Conservation (phyloP, 2,113 vertebrate species). For the Cyprinus carpio region DNA sequence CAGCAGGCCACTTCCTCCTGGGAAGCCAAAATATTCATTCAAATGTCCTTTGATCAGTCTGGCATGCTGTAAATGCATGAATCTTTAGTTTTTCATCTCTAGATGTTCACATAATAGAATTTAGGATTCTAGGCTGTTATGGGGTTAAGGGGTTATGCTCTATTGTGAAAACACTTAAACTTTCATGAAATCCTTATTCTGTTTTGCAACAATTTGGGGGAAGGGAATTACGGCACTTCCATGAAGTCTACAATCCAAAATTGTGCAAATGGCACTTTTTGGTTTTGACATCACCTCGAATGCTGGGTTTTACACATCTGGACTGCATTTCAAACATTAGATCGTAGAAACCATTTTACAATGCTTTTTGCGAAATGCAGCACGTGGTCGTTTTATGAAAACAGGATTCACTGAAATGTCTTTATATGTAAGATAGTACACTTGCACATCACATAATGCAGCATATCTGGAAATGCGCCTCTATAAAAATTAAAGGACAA, state of each 20-base stretch:
- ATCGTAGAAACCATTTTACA: background rate
- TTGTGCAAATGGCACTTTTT: background rate
- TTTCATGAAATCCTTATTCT: background rate
- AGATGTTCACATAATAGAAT: background rate
- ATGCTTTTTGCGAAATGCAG: background rate
- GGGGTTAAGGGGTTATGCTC: background rate
- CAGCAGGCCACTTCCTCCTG: slow-evolving; percentile 19
- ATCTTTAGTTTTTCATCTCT: background rate
- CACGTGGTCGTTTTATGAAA: background rate
- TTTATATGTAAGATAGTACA: background rate
- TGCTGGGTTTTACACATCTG: background rate
- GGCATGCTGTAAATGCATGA: background rate
- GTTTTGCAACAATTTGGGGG: background rate
- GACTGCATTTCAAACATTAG: background rate
- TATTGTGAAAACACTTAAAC: background rate
- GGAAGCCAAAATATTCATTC: slow-evolving; percentile 29
- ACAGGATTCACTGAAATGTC: background rate
- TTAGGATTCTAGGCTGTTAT: background rate
- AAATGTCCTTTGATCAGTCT: background rate
- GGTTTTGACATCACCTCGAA: background rate
- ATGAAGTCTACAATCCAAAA: background rate
- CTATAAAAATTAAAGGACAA: background rate
- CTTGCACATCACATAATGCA: background rate
- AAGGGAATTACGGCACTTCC: background rate
- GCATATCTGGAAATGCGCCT: background rate